Evolutionary conservation across 2,113 vertebrate genomes (phyloP).

Genomic region (Kobus ellipsiprymnus): DNA sequence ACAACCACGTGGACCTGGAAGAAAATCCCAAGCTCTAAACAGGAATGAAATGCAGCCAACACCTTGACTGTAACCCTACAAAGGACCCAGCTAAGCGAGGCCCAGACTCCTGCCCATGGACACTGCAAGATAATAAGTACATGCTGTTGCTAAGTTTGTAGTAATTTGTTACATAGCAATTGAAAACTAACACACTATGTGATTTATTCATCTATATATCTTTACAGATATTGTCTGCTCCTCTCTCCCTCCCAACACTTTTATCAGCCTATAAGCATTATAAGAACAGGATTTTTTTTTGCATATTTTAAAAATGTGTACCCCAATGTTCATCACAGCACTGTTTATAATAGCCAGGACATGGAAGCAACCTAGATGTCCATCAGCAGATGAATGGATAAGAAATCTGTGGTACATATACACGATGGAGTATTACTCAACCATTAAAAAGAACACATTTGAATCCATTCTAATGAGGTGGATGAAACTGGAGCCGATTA

Average conservation of each 20-base stretch:
- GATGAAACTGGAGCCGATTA: too few species aligned
- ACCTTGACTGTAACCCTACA: neutral
- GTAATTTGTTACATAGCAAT: neutral
- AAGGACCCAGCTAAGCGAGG: neutral
- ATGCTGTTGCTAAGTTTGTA: neutral
- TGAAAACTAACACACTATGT: neutral
- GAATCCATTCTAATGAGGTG: too few species aligned
- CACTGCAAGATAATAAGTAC: neutral
- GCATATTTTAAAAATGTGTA: neutral
- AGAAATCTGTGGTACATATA: too few species aligned
- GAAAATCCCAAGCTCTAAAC: neutral
- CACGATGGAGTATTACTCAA: too few species aligned
- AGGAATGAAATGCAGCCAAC: neutral
- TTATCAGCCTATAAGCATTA: neutral
- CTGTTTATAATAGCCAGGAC: too few species aligned
- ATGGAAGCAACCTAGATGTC: too few species aligned
- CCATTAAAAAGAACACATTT: too few species aligned
- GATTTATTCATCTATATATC: neutral
- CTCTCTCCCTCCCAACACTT: too few species aligned
- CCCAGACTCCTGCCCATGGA: neutral
- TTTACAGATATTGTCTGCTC: neutral
- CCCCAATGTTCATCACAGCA: too few species aligned
- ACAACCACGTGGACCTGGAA: accelerated
- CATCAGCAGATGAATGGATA: too few species aligned
- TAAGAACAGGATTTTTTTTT: neutral